Conservation (phyloP, 1,140 invertebrate species). For the Rhyzopertha dominica region DNA sequence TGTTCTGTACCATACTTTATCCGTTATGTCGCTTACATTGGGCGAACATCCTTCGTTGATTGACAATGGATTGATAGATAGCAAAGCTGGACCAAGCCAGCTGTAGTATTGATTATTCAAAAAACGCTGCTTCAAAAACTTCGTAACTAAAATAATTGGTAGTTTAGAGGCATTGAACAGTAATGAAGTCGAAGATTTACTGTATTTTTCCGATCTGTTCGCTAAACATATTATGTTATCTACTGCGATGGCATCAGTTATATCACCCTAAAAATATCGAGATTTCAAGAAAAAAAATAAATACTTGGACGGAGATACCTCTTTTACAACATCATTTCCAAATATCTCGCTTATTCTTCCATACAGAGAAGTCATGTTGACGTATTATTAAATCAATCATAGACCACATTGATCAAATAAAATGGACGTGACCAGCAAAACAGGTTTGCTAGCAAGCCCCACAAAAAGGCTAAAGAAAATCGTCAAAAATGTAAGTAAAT, state of each 20-base stretch:
- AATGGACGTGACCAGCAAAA: conserved; percentile 37
- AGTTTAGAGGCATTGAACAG: no score
- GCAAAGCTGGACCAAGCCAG: conserved; percentile 1
- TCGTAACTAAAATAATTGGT: conserved; percentile 4
- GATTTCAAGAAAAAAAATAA: no score
- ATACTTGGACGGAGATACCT: no score
- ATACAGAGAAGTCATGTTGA: no score
- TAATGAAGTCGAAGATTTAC: no score
- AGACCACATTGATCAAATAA: background rate
- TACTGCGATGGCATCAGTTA: no score
- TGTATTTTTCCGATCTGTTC: no score
- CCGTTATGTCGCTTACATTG: background rate
- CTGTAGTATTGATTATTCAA: conserved; percentile 1
- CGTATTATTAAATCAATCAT: background rate
- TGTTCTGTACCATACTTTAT: conserved; percentile 1
- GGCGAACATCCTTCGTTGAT: background rate
- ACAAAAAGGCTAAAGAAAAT: conserved; percentile 29
- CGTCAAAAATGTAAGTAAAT: conserved; percentile 21
- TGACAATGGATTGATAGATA: conserved; percentile 2
- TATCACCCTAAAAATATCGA: no score
- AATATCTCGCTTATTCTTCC: no score
- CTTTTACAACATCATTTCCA: no score
- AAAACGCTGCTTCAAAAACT: conserved; percentile 6
- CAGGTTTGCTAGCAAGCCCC: conserved; percentile 35
- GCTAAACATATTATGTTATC: no score